phyloP scores from a whole-genome alignment of 1,140 invertebrate genomes.

The Leptoteleia sp. region DNA sequence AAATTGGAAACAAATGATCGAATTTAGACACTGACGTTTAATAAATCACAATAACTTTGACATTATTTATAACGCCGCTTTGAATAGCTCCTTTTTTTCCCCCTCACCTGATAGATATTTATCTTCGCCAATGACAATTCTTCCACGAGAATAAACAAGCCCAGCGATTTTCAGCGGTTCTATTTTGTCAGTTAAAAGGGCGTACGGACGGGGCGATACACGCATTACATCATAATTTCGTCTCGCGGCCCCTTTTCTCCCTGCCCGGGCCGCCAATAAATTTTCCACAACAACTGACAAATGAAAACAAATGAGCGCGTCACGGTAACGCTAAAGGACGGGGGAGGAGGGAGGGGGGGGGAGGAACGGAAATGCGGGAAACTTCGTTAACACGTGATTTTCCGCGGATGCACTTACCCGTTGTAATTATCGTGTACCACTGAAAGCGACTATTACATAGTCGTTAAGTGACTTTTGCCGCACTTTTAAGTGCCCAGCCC shows the following conservation, averaged over 20 bases:
- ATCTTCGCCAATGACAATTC: too few relatives aligned
- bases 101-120: too few relatives aligned
- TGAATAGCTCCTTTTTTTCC: too few relatives aligned
- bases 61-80: too few relatives aligned
- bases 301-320: slow-evolving; percentile 23
- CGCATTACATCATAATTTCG: background rate
- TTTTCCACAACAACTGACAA: background rate
- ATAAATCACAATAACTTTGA: too few relatives aligned
- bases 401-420: slow-evolving; percentile 19
- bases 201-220: background rate
- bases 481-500: slow-evolving; percentile 37
- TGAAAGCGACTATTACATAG: slow-evolving; percentile 42
- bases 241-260: background rate
- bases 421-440: slow-evolving; percentile 40
- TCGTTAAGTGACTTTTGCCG: slow-evolving; percentile 53
- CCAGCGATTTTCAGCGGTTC: too few relatives aligned
- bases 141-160: too few relatives aligned
- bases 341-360: too few relatives aligned
- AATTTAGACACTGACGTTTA: background rate
- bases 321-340: too few relatives aligned
- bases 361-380: too few relatives aligned
- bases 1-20: background rate
- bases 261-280: background rate
- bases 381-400: slow-evolving; percentile 42
- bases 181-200: background rate